Percentiles rank a stretch among this genome's conserved stretches.
Evolutionary conservation across 1,140 invertebrate genomes (phyloP).

Genomic region (Dufourea novaeangliae): DNA sequence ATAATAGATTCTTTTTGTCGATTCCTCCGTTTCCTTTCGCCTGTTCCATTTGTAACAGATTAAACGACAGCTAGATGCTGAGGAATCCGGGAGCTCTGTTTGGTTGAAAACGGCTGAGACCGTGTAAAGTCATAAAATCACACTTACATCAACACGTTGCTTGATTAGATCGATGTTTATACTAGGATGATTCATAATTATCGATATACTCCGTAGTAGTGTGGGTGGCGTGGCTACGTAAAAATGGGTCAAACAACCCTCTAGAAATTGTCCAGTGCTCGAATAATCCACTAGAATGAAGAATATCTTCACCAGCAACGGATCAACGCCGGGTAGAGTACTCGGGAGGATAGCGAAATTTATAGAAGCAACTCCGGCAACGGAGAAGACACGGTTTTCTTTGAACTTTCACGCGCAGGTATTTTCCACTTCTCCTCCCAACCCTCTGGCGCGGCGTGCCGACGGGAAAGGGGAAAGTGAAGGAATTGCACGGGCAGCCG

Average conservation of each 20-base stretch:
- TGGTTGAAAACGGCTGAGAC: too few relatives aligned
- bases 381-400: constrained; percentile 37
- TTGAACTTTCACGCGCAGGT: constrained; percentile 36
- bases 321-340: constrained; percentile 23
- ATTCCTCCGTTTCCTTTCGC: constrained; percentile 17
- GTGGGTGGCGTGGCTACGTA: too few relatives aligned
- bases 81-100: too few relatives aligned
- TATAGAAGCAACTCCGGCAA: constrained; percentile 33
- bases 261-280: neutral
- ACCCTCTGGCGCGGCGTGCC: too few relatives aligned
- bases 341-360: constrained; percentile 31
- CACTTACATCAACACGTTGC: too few relatives aligned
- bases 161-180: too few relatives aligned
- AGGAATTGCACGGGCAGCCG: constrained; percentile 26
- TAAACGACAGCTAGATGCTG: too few relatives aligned
- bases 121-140: too few relatives aligned
- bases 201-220: too few relatives aligned
- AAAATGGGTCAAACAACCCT: neutral
- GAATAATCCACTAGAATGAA: constrained; percentile 11
- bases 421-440: constrained; percentile 36
- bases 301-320: neutral
- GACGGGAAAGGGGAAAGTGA: neutral
- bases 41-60: constrained; percentile 56
- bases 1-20: constrained; percentile 75
- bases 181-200: too few relatives aligned